Conservation (phyloP, 2,797 vertebrate species). For the Siniperca scherzeri region DNA sequence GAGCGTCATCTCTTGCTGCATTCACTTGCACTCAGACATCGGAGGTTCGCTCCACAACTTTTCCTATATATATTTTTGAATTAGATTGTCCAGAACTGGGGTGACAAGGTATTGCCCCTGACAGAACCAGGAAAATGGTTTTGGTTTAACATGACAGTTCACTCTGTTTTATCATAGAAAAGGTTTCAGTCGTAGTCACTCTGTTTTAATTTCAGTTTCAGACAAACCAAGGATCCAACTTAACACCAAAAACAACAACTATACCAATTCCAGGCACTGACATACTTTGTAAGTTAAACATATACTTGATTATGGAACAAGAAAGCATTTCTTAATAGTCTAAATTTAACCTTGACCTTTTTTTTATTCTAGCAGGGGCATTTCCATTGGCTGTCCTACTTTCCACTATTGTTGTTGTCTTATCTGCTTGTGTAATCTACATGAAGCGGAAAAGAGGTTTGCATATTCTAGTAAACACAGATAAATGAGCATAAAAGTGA, state of each 20-base stretch:
- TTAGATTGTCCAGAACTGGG: too few species aligned
- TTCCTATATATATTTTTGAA: too few species aligned
- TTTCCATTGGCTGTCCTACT: neutral
- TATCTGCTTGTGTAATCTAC: conserved; percentile 21
- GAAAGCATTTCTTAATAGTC: neutral
- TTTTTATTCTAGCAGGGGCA: conserved; percentile 48
- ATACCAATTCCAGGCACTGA: fast-evolving
- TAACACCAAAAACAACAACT: neutral
- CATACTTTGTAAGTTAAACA: conserved; percentile 24
- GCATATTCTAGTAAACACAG: neutral
- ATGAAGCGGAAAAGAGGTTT: conserved; percentile 54
- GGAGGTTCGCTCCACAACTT: too few species aligned
- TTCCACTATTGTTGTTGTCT: neutral
- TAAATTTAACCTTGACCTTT: neutral
- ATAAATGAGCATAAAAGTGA: neutral
- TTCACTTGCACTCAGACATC: too few species aligned
- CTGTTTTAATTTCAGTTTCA: conserved; percentile 12
- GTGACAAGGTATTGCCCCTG: too few species aligned
- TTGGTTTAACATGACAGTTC: neutral
- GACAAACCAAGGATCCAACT: fast-evolving
- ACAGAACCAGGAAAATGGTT: neutral
- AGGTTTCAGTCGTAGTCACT: too few species aligned
- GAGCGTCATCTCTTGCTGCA: too few species aligned
- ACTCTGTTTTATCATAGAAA: conserved; percentile 1
- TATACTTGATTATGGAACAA: neutral